Base-by-base conservation (phyloP, 2,888 invertebrate species). In the Prenolepis imparis region DNA sequence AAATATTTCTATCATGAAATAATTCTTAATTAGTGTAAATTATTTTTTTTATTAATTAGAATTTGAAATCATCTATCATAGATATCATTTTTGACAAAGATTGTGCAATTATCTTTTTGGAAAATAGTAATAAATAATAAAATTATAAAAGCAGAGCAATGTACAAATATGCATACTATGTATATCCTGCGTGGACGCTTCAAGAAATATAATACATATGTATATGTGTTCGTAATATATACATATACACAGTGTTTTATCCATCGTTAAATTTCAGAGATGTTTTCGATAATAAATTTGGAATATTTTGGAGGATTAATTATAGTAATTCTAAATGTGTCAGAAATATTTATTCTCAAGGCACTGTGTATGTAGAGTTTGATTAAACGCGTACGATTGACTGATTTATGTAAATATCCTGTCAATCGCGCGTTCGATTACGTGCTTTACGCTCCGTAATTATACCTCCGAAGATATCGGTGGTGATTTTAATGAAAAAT, bases 401-500 rank as follows among this genome's bases (percentile, higher is more conserved):
- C 24, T 32, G 73, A 75, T 64, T 75, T 52, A 66, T 32, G 39
- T 8, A 75, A 64, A 75, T 52, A 75, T 32, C 15, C 9, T 36
- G 11, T n/a, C 32, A n/a, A 18, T 48, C 6, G 63, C 6, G 63
- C 44, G 21, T 73, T 28, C 61, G n/a, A 73, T 64, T 52, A 36
- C 44, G 48, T 64, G 52, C 12, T 55, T 32, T 21, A 44, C 21
- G 21, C 59, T 59, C 12, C 39, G 24, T 61, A 73, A 75, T 41
- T 64, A 36, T 15, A 21, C 6, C 11, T 64, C 15, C 28, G 44
- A 48, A 64, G 36, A 28, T 52, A 75, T 24, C 32, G 64, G 75
- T 75, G 64, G 24, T 64, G 75, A 75, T 64, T 64, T 66, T 18
- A 36, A 66, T 24, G 63, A 18, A 75, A 75, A 75, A 75, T 75